A percentile compares a stretch with the other conserved stretches of the same genome.
phyloP scores from a whole-genome alignment of 1,140 invertebrate species.

The Steinernema khuongi region DNA sequence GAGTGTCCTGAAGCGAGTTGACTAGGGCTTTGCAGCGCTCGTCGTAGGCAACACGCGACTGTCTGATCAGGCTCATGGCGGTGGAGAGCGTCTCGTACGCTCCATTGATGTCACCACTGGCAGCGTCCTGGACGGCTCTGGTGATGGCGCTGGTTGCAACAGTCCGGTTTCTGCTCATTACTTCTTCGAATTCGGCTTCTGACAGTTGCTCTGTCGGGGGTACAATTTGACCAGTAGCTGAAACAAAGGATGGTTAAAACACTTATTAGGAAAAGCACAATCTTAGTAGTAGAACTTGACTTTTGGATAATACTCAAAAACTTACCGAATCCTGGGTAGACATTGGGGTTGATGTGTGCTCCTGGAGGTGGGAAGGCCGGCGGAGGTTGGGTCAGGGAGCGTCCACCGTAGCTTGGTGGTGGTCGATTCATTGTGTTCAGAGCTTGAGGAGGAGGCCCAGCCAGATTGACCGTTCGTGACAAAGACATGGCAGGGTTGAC shows the following conservation, averaged over 20 bases:
- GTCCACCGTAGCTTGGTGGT: conserved; percentile 27
- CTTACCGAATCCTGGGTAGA: conserved; percentile 18
- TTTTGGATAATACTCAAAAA: conserved; percentile 14
- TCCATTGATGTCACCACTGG: conserved; percentile 85
- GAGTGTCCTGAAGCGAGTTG: conserved; percentile 73
- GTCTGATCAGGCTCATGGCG: conserved; percentile 94
- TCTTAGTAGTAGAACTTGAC: conserved; percentile 11
- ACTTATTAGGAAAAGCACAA: conserved; percentile 29
- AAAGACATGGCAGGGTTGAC: conserved; percentile 20
- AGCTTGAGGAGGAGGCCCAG: conserved; percentile 38
- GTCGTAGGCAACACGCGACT: conserved; percentile 93
- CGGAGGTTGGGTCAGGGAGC: conserved; percentile 32
- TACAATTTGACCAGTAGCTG: conserved; percentile 2
- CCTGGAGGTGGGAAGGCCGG: conserved; percentile 43
- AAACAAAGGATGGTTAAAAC: conserved; percentile 30
- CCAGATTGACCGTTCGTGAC: conserved; percentile 23
- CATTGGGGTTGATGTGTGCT: conserved; percentile 54
- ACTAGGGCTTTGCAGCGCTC: conserved; percentile 97
- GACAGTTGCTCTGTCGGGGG: conserved; percentile 62
- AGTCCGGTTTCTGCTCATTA: conserved; percentile 90
- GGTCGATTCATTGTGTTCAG: conserved; percentile 42
- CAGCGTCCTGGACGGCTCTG: conserved; percentile 90
- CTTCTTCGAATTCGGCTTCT: conserved; percentile 95
- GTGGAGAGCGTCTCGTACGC: conserved; percentile 97
- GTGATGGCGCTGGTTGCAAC: conserved; percentile 94